Conservation (phyloP, 2,113 vertebrate genomes). For the Artemisiospiza belli region DNA sequence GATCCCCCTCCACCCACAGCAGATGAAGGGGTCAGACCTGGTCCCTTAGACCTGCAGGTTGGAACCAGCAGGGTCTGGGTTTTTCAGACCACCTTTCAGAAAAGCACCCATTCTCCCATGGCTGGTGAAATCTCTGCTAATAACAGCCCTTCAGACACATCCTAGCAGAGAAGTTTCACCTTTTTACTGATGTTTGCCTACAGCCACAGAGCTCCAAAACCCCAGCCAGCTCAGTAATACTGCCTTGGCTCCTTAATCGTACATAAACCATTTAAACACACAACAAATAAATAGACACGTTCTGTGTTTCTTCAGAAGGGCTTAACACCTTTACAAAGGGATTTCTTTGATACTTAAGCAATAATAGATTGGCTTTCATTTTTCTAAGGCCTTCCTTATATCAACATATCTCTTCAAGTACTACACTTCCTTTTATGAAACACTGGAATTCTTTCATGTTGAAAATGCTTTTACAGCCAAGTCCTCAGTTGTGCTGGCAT, state of each 20-base stretch:
- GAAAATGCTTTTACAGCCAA: constrained; percentile 78
- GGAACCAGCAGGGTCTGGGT: neutral
- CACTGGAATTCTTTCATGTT: constrained; percentile 86
- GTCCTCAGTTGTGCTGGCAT: constrained; percentile 56
- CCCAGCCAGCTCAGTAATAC: constrained; percentile 9
- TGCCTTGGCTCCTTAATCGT: constrained; percentile 36
- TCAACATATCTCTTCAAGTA: constrained; percentile 78
- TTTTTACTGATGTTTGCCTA: constrained; percentile 15
- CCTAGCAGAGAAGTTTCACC: constrained; percentile 9
- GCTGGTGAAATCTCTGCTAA: neutral
- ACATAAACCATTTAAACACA: constrained; percentile 43
- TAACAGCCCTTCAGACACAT: neutral
- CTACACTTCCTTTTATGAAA: constrained; percentile 86
- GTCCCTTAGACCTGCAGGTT: neutral
- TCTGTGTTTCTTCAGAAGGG: constrained; percentile 33
- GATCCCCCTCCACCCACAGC: neutral
- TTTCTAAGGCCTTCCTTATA: constrained; percentile 61
- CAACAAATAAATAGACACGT: constrained; percentile 56
- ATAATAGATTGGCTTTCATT: constrained; percentile 52
- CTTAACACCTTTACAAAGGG: constrained; percentile 55
- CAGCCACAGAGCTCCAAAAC: neutral
- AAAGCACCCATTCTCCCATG: neutral
- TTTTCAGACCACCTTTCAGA: neutral
- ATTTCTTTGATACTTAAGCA: constrained; percentile 58
- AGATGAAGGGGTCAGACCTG: neutral